Evolutionary conservation across 2,888 invertebrate species (phyloP).

Genomic region (Dinocampus coccinellae): DNA sequence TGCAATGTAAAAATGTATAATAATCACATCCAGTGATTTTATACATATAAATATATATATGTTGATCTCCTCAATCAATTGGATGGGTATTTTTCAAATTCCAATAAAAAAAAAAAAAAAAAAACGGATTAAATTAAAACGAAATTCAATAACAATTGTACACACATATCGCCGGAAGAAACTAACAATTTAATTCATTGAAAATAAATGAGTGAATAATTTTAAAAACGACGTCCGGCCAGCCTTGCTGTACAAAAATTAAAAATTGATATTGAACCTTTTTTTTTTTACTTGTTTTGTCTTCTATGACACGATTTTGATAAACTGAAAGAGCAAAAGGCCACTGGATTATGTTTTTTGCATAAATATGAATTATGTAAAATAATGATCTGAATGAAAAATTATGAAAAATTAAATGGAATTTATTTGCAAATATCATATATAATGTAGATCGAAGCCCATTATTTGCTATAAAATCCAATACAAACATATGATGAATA

Average conservation of each 20-base stretch:
- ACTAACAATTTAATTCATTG: conserved; percentile 1
- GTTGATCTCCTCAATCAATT: neutral
- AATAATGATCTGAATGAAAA: neutral
- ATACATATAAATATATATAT: neutral
- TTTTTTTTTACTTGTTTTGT: neutral
- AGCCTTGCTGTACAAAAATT: conserved; percentile 26
- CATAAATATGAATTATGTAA: neutral
- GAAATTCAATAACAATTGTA: neutral
- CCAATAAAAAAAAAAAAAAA: neutral
- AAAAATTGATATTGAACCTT: neutral
- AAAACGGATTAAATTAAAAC: neutral
- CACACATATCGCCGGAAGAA: conserved; percentile 32
- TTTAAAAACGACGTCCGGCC: conserved; percentile 20
- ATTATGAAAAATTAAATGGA: neutral
- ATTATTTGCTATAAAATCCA: neutral
- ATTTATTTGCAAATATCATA: neutral
- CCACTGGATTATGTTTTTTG: neutral
- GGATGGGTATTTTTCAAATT: neutral
- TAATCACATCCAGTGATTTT: neutral
- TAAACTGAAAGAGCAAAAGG: neutral
- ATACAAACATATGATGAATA: neutral
- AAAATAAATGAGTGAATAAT: neutral
- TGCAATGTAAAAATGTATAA: neutral
- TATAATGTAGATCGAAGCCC: neutral
- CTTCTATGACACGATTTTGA: neutral